Evolutionary conservation across 2,113 vertebrate genomes (phyloP).

Genomic region (Mustela nigripes): DNA sequence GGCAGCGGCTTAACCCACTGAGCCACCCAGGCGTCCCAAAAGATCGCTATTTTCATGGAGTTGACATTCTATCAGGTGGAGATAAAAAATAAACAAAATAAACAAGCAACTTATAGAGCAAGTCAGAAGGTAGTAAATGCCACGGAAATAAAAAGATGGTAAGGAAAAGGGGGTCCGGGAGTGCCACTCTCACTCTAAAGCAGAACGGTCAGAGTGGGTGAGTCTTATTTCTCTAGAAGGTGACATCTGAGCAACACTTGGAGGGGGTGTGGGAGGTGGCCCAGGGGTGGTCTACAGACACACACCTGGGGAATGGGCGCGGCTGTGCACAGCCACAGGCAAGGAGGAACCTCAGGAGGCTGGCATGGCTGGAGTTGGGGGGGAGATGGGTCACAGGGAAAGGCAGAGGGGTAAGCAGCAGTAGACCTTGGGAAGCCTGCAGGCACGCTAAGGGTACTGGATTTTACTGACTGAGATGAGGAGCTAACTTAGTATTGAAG

Average conservation of each 20-base stretch:
- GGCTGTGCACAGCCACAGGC: neutral
- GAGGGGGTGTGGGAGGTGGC: neutral
- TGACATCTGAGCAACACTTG: neutral
- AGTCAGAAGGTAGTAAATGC: neutral
- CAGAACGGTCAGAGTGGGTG: neutral
- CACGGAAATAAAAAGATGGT: neutral
- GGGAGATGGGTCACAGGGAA: neutral
- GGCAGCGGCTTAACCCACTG: too few relatives aligned
- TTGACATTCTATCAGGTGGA: neutral
- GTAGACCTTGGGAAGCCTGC: neutral
- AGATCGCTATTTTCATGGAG: neutral
- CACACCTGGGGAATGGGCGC: neutral
- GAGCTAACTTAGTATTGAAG: neutral
- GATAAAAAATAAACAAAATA: neutral
- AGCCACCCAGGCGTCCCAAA: too few relatives aligned
- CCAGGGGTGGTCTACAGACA: neutral
- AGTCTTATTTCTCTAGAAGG: neutral
- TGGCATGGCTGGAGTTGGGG: neutral
- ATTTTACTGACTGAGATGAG: neutral
- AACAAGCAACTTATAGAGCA: neutral
- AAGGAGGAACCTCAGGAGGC: neutral
- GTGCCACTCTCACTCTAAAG: neutral
- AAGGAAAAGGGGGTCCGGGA: neutral
- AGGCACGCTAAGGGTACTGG: neutral
- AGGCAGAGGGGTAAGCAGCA: neutral